These are phyloP conservation scores for Macrotis lagotis DNA, from an alignment of 2,113 vertebrate genomes.

Conservation along the genomic window DNA sequence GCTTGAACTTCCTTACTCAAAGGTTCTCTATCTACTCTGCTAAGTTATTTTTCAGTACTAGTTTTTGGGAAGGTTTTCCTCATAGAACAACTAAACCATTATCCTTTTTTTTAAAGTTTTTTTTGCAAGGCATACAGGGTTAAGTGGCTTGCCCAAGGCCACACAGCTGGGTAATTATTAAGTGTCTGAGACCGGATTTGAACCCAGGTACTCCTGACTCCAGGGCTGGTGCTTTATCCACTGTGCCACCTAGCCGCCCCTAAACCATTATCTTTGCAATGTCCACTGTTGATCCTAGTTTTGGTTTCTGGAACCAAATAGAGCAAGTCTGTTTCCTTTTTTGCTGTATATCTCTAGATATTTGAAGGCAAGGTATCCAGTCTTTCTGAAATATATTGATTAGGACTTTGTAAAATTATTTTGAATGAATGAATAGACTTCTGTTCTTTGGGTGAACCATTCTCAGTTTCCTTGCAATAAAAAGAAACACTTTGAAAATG, in stretches of 20 bases:
- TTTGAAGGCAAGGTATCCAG: not conserved
- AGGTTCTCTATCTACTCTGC: not conserved
- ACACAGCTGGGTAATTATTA: too few relatives aligned
- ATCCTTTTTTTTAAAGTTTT: too few relatives aligned
- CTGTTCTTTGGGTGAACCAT: not conserved
- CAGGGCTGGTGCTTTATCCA: too few relatives aligned
- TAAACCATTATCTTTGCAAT: not conserved
- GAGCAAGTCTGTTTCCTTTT: not conserved
- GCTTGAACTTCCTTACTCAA: not conserved
- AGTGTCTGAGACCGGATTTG: too few relatives aligned
- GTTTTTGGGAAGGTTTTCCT: not conserved
- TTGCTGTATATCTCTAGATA: not conserved
- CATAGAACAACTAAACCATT: not conserved
- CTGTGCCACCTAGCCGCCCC: too few relatives aligned
- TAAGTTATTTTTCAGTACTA: not conserved
- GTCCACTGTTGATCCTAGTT: not conserved
- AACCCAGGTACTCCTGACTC: too few relatives aligned
- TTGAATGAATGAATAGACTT: not conserved
- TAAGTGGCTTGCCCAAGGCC: too few relatives aligned
- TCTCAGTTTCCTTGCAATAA: not conserved
- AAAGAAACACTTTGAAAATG: not conserved
- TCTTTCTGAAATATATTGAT: not conserved
- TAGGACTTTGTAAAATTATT: not conserved
- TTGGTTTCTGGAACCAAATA: not conserved
- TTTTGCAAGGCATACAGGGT: too few relatives aligned